phyloP scores from a whole-genome alignment of 2,113 vertebrate species.

The Indicator indicator region DNA sequence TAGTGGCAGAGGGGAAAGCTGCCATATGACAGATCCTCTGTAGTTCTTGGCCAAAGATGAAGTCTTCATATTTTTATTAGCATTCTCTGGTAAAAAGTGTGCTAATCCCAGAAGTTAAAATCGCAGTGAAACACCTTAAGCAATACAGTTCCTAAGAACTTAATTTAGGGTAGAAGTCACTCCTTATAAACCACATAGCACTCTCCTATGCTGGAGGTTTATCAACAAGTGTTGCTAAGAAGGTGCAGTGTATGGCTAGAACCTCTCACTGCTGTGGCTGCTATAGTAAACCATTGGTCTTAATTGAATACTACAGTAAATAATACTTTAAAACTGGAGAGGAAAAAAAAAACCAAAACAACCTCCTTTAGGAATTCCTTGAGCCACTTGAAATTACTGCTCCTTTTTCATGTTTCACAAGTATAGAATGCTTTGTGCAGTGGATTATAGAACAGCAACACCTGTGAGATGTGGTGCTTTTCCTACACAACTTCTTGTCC shows the following conservation, averaged over 20 bases:
- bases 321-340: constrained; percentile 69
- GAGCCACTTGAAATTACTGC: constrained; percentile 65
- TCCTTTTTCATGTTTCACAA: constrained; percentile 25
- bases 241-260: constrained; percentile 50
- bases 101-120: neutral
- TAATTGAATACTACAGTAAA: constrained; percentile 73
- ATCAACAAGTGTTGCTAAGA: constrained; percentile 67
- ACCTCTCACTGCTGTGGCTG: constrained; percentile 61
- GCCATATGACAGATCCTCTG: neutral
- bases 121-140: neutral
- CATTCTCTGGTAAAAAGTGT: neutral
- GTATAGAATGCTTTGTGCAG: constrained; percentile 12
- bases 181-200: neutral
- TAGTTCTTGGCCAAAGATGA: neutral
- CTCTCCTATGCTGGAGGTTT: constrained; percentile 37
- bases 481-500: neutral
- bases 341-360: constrained; percentile 35
- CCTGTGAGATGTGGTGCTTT: constrained; percentile 30
- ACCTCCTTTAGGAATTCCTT: constrained; percentile 25
- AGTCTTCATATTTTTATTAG: neutral
- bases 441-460: neutral
- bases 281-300: constrained; percentile 73
- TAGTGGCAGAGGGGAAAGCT: constrained; percentile 37
- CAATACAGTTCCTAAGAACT: neutral
- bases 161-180: neutral